phyloP scores from a whole-genome alignment of 2,797 vertebrate species.

The Agapornis canus region DNA sequence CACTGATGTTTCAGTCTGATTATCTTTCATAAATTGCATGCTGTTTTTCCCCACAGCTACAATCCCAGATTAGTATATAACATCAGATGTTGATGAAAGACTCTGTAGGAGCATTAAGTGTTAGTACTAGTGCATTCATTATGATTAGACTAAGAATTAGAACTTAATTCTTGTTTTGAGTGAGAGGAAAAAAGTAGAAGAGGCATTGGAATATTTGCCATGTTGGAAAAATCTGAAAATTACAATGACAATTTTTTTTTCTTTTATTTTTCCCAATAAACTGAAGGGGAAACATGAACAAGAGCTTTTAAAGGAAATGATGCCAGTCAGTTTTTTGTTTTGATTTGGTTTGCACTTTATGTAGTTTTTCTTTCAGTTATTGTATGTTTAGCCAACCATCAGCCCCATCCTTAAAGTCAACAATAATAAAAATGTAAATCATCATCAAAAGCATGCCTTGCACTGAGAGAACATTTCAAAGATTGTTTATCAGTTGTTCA shows the following conservation, averaged over 20 bases:
- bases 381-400: slow-evolving; percentile 55
- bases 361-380: slow-evolving; percentile 46
- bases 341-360: slow-evolving; percentile 17
- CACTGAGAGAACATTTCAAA: slow-evolving; percentile 76
- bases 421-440: slow-evolving; percentile 80
- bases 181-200: background rate
- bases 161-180: background rate
- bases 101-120: background rate
- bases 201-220: background rate
- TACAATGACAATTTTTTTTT: background rate
- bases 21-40: background rate
- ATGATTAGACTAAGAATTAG: background rate
- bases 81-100: background rate
- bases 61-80: background rate
- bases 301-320: background rate
- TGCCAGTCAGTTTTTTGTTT: background rate
- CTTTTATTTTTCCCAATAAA: background rate
- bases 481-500: slow-evolving; percentile 80
- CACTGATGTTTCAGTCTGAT: background rate
- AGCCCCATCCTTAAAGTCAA: slow-evolving; percentile 68
- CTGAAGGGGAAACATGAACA: background rate
- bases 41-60: background rate
- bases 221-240: background rate
- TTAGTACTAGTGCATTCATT: background rate
- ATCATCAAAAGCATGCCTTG: slow-evolving; percentile 68